Base-by-base conservation (phyloP, 2,888 invertebrate species). In the Eretmocerus hayati region DNA sequence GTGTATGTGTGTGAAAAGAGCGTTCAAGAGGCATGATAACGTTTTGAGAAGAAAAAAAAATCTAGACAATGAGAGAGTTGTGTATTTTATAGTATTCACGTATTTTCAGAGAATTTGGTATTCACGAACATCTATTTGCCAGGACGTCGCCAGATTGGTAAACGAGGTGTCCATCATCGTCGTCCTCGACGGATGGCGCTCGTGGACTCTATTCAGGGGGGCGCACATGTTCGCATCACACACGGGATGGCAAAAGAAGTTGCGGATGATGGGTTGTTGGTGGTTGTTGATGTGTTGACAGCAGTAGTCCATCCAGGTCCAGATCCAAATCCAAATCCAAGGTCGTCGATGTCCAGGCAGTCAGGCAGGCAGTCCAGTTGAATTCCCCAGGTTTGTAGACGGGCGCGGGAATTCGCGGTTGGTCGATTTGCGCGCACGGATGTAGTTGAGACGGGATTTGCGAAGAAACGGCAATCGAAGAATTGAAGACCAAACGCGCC, bases 101-200 rank as follows among this genome's bases (percentile, higher is more conserved):
- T 26, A 26, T 26, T n/a, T n/a, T 26, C 26, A 22, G 30, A 15
- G 30, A 8, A 19, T 45, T n/a, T 21, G 21, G 70, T 70, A 69
- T 70, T 71, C 69, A 71, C 77, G 90, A 90, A 90, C 96, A 97
- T 93, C 95, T 87, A 83, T 91, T 90, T 85, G 92, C 91, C 79
- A 99, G 90, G 80, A 92, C 83, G 83, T 97, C 96, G 80, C 96
- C 97, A 79, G 86, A 85, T 81, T 89, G 89, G 88, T 97, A 99
- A 78, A 99, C 88, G 81, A 99, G 92, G 80, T 99, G 97, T 78
- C 99, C 99, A 79, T 99, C 97, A 80, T 90, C 90, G 83, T 99
- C 97, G 83, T 99, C 95, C 84, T 93, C 91, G 78, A 96, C 87
- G 77, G 90, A 88, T 76, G 92, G 90, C 74, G 86, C 85, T 74